Base-by-base conservation (phyloP, 2,113 vertebrate genomes). In the Eurystomus gularis region DNA sequence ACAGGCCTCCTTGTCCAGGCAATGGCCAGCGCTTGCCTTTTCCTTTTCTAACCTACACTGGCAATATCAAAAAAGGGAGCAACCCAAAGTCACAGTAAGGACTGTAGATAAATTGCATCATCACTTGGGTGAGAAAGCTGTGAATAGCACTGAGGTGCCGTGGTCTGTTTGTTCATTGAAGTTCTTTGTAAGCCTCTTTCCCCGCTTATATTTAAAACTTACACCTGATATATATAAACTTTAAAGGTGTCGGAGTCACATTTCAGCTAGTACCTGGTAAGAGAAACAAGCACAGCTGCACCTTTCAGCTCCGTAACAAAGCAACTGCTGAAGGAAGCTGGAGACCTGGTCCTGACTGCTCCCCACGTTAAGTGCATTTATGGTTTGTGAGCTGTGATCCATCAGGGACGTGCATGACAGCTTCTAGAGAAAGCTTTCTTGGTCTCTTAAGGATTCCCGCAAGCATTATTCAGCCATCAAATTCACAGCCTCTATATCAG, bases 401-500 rank as follows among this genome's bases (percentile, higher is more conserved):
- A 96, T 97, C 90, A 91, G 65, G 76, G 82, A 92, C 72, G 58
- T 49, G 86, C 73, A 62, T 91, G 92, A 96, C 93, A 95, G 92
- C 85, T 95, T 55, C 88, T 58, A 72, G 64, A 81, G 85, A 79
- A 95, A 94, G 82, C 92, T 89, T 88, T 91, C 88, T 29, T 87
- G 78, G 92, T 93, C 88, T 91, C 92, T 85, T 82, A 92, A 93
- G 92, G 71, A 95, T 95, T 96, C 60, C 85, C 51, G 8, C 49
- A 80, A 96, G 73, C 64, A 85, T 96, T 95, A 96, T 93, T 94
- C 72, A 93, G 68, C 71, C 79, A 86, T 95, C 88, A 78, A 62
- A 93, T 84, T 93, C 88, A 96, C 95, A 96, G 94, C 76, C 92
- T 68, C 94, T 94, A 88, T 95, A 88, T 96, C 94, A 97, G 96